A percentile compares a stretch with the other conserved stretches of the same genome.
phyloP scores from a whole-genome alignment of 1,140 invertebrate genomes.

The Zaprionus ornatus region DNA sequence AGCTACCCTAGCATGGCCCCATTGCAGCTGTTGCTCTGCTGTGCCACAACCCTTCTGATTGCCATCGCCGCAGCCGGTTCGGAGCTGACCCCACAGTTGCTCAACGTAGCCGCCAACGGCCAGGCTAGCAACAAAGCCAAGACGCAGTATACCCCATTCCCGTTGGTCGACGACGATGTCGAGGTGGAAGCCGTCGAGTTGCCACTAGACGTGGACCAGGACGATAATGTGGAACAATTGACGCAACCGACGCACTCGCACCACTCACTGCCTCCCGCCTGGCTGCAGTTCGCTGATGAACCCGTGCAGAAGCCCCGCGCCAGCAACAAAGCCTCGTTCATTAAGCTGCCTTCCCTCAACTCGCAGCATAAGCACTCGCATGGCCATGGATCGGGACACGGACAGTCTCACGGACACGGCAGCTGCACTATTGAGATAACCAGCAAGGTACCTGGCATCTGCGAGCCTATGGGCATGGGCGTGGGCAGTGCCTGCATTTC shows the following conservation, averaged over 20 bases:
- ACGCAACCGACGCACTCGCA: conserved; percentile 19
- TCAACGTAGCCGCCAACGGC: conserved; percentile 36
- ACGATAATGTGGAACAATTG: conserved; percentile 27
- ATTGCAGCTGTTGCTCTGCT: conserved; percentile 71
- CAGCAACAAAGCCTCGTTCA: conserved; percentile 46
- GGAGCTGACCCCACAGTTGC: conserved; percentile 51
- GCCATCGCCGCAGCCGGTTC: conserved; percentile 45
- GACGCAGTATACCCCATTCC: conserved; percentile 56
- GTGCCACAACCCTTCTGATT: conserved; percentile 61
- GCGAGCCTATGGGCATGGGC: conserved; percentile 64
- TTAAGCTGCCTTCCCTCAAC: conserved; percentile 49
- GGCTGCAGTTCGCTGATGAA: conserved; percentile 62
- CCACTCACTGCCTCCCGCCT: conserved; percentile 58
- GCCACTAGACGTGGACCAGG: conserved; percentile 62
- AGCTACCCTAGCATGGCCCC: conserved; percentile 63
- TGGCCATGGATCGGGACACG: conserved; percentile 46
- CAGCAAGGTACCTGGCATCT: conserved; percentile 69
- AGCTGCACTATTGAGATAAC: conserved; percentile 72
- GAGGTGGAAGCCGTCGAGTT: conserved; percentile 56
- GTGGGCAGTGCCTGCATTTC: conserved; percentile 67
- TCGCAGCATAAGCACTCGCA: conserved; percentile 63
- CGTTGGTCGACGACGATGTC: conserved; percentile 57
- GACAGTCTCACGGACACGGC: conserved; percentile 49
- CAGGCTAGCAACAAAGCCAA: conserved; percentile 49
- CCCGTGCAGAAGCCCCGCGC: conserved; percentile 39